Base-by-base conservation (phyloP, 2,797 vertebrate species). In the Varecia variegata region DNA sequence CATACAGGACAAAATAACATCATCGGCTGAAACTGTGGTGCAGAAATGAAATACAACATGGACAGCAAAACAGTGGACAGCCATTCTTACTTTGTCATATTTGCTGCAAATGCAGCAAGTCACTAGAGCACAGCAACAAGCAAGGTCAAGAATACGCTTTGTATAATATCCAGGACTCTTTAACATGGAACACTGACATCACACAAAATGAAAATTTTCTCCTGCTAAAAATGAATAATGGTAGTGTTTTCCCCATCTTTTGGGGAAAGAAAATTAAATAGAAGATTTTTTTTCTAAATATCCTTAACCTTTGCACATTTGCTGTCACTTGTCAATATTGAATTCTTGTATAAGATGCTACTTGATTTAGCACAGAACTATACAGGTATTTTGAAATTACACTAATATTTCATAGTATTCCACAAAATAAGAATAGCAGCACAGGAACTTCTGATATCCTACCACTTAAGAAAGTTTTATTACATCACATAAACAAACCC, bases 111-210 rank as follows among this genome's bases (percentile, higher is more conserved):
- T 10, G 7, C 23, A 58, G 27, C 56, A 32, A 12, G 15, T 21
- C 21, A 30, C 38, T 2, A 15, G 32, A 45, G 15, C n/a, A 32
- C 23, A 21, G 71, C 0, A 7, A 9, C 5, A 0, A n/a, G 10
- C 2, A 35, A 68, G 18, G n/a, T 25, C n/a, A 30, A 54, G 45
- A 20, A 23, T 8, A 35, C 7, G 12, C 1, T 15, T 5, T 20
- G 23, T 7, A 0, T 0, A 30, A 23, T 7, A 25, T 15, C 13
- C n/a, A 71, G 38, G 35, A n/a, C 35, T 52, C 60, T 2, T 14
- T 45, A 50, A 7, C 32, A 10, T 0, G 10, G 7, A 47, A 14
- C 12, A 11, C 1, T 2, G 27, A 35, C 30, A 7, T 10, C 76
- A 21, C 17, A 35, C 25, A 56, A 54, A 20, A 30, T 3, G 12